Evolutionary conservation across 2,888 invertebrate genomes (phyloP).

Genomic region (Physocephala rufipes): DNA sequence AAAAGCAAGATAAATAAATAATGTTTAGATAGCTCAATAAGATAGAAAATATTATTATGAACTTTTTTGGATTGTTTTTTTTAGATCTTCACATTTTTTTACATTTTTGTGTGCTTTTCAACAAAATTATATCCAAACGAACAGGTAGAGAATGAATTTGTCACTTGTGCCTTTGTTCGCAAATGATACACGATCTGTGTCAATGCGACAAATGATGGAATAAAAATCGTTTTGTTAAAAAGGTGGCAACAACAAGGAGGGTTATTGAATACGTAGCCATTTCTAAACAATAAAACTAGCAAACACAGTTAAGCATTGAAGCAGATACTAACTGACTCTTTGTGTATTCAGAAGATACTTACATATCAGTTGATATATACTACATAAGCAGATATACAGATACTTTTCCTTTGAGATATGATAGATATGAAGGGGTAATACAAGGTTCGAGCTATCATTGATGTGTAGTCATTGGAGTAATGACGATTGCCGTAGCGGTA

Average conservation of each 20-base stretch:
- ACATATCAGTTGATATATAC: too few relatives aligned
- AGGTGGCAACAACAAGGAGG: background rate
- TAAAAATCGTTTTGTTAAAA: conserved; percentile 3
- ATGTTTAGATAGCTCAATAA: background rate
- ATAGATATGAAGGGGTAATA: too few relatives aligned
- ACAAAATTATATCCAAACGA: background rate
- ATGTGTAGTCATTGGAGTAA: too few relatives aligned
- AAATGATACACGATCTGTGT: background rate
- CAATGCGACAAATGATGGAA: conserved; percentile 12
- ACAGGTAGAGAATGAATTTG: background rate
- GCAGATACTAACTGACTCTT: conserved; percentile 7
- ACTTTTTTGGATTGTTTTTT: background rate
- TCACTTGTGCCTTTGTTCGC: background rate
- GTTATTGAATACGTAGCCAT: background rate
- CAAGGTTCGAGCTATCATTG: too few relatives aligned
- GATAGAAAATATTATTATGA: background rate
- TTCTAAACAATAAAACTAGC: conserved; percentile 5
- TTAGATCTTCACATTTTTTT: background rate
- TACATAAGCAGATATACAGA: too few relatives aligned
- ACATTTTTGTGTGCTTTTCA: too few relatives aligned
- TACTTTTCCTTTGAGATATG: too few relatives aligned
- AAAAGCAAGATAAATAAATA: background rate
- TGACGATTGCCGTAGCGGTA: too few relatives aligned
- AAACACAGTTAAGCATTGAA: conserved; percentile 29
- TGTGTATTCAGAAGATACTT: too few relatives aligned